A percentile compares a stretch with the other conserved stretches of the same genome.
These are phyloP conservation scores for Engystomops pustulosus DNA, from an alignment of 2,113 vertebrate species.

Conservation along the genomic window DNA sequence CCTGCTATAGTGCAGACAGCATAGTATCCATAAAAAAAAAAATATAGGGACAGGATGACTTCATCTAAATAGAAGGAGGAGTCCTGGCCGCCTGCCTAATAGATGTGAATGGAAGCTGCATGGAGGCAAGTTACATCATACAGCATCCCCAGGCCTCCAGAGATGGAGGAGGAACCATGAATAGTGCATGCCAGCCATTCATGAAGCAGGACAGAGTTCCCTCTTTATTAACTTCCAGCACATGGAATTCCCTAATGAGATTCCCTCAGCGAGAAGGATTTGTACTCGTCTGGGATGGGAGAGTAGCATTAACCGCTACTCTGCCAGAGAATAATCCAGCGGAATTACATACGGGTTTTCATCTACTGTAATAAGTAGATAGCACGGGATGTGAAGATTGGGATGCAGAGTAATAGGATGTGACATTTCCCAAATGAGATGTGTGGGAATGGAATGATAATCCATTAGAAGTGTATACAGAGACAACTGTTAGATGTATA, in stretches of 20 bases:
- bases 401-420: not conserved
- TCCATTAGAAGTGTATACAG: not conserved
- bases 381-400: not conserved
- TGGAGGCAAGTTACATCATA: slow-evolving; percentile 80
- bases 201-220: slow-evolving; percentile 11
- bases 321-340: not conserved
- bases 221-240: slow-evolving; percentile 23
- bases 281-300: not conserved
- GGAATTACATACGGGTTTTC: not conserved
- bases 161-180: slow-evolving; percentile 55
- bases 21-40: slow-evolving; percentile 56
- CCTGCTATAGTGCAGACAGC: slow-evolving; percentile 54
- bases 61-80: slow-evolving; percentile 70
- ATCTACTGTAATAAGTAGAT: not conserved
- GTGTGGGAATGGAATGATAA: not conserved
- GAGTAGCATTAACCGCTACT: not conserved
- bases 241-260: slow-evolving; percentile 53
- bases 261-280: not conserved
- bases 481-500: not conserved
- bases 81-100: slow-evolving; percentile 67
- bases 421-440: not conserved
- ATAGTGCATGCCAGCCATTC: slow-evolving; percentile 58
- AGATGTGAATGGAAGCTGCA: slow-evolving; percentile 71
- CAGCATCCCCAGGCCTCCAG: slow-evolving; percentile 70
- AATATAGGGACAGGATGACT: slow-evolving; percentile 65